A percentile compares a stretch with the other conserved stretches of the same genome.
Evolutionary conservation across 2,113 vertebrate species (phyloP).

Genomic region (Pseudopipra pipra): DNA sequence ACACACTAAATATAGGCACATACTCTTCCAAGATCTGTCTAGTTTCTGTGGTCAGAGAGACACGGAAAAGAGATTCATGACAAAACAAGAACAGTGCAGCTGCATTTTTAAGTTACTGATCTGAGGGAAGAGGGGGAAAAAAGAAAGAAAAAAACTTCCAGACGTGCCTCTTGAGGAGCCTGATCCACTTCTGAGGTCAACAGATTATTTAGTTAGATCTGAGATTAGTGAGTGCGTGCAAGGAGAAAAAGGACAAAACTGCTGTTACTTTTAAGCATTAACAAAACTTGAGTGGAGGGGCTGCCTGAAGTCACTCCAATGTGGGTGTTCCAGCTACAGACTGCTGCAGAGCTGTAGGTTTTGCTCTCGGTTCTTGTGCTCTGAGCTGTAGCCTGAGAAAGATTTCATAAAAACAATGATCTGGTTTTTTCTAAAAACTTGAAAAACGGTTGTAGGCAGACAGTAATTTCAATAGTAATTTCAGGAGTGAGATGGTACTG

Average conservation of each 20-base stretch:
- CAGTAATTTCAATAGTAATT: slow-evolving; percentile 68
- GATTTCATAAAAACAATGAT: slow-evolving; percentile 70
- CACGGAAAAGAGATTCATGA: not conserved
- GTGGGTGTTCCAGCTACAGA: slow-evolving; percentile 23
- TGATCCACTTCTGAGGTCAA: not conserved
- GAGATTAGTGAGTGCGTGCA: not conserved
- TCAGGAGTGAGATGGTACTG: slow-evolving; percentile 73
- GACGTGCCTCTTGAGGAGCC: not conserved
- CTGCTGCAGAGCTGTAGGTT: slow-evolving; percentile 38
- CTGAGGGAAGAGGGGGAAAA: accelerated
- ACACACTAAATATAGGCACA: not conserved
- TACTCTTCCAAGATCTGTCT: slow-evolving; percentile 22
- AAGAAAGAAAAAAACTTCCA: not conserved
- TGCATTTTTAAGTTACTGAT: slow-evolving; percentile 12
- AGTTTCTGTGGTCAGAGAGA: slow-evolving; percentile 24
- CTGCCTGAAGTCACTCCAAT: not conserved
- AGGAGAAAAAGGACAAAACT: not conserved
- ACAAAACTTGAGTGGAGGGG: not conserved
- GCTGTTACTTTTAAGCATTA: not conserved
- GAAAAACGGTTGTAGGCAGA: slow-evolving; percentile 74
- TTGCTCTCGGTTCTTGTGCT: slow-evolving; percentile 54
- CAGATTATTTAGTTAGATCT: not conserved
- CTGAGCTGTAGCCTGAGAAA: slow-evolving; percentile 66
- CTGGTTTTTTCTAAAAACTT: slow-evolving; percentile 76
- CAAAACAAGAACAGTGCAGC: not conserved